Conservation (phyloP, 37 sponge, comb jelly and placozoan genomes). For the Halichondria panicea region DNA sequence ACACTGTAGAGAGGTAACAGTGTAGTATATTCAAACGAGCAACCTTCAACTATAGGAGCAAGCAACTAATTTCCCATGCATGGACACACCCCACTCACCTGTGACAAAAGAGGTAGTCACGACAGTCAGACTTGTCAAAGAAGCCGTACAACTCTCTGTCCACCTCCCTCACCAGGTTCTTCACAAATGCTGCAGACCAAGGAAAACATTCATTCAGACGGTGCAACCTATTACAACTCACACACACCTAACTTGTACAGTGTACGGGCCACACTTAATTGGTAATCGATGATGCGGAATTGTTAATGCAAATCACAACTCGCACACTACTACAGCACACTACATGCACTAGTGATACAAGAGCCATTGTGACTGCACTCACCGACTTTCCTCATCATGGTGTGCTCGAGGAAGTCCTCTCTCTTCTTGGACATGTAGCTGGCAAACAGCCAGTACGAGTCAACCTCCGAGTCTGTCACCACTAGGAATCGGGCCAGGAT, state of each 20-base stretch:
- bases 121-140: slow-evolving; percentile 64
- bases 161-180: slow-evolving; percentile 66
- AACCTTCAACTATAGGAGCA: no score
- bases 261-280: no score
- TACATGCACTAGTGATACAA: not conserved
- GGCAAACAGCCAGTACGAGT: slow-evolving; percentile 84
- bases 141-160: slow-evolving; percentile 63
- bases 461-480: slow-evolving; percentile 82
- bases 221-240: not conserved
- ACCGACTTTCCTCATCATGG: slow-evolving; percentile 77
- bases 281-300: no score
- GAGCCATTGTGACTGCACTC: no score
- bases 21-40: not conserved
- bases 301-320: not conserved
- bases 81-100: slow-evolving; percentile 45
- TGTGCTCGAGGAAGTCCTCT: slow-evolving; percentile 71
- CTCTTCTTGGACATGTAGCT: slow-evolving; percentile 70
- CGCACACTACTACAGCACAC: slow-evolving; percentile 2
- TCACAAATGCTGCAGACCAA: slow-evolving; percentile 50
- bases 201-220: not conserved
- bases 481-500: slow-evolving; percentile 83
- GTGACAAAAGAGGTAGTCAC: slow-evolving; percentile 86
- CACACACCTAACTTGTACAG: no score
- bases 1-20: not conserved
- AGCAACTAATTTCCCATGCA: no score